Base-by-base conservation (phyloP, 2,113 vertebrate genomes). In the Prolemur simus region DNA sequence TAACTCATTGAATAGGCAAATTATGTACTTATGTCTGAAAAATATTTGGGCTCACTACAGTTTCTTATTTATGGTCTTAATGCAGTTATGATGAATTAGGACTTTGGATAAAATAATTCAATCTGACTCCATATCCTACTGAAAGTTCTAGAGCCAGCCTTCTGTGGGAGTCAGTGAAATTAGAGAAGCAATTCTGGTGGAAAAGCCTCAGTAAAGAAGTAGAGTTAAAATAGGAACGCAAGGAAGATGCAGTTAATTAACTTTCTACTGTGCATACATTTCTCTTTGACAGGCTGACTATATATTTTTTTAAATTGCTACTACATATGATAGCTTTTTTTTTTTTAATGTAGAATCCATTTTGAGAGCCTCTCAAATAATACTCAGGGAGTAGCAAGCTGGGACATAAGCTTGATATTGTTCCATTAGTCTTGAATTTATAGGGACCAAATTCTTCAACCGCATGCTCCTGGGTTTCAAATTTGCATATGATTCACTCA, bases 331-430 rank as follows among this genome's bases (percentile, higher is more conserved):
- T 87, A 20, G 12, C n/a, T 17, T 3, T 63, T 66, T 66, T n/a
- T 58, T 63, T 29, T 63, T 29, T 29, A 23, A 63, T 2, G 27
- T 42, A 12, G 52, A 64, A 91, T 87, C 1, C 42, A 60, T 66
- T 93, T 89, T 82, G 37, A 4, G 25, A 91, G 58, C 4, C 37
- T 95, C 54, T 93, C n/a, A 94, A 94, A 77, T 93, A 82, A 80
- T 78, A 73, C 42, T 64, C 4, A 69, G 27, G 54, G 3, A 64
- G 7, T 69, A 95, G 37, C 69, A 73, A 74, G 34, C 47, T 87
- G 34, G n/a, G 5, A 82, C 82, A 42, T n/a, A 89, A 82, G 63
- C 66, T 83, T 69, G 14, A 25, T 88, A 64, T 29, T 85, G 2
- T 86, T 77, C 5, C 12, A 73, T 73, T 86, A 45, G 12, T 69